These are phyloP conservation scores for Pygathrix nemaeus DNA, from an alignment of 2,113 vertebrate species.

Conservation along the genomic window DNA sequence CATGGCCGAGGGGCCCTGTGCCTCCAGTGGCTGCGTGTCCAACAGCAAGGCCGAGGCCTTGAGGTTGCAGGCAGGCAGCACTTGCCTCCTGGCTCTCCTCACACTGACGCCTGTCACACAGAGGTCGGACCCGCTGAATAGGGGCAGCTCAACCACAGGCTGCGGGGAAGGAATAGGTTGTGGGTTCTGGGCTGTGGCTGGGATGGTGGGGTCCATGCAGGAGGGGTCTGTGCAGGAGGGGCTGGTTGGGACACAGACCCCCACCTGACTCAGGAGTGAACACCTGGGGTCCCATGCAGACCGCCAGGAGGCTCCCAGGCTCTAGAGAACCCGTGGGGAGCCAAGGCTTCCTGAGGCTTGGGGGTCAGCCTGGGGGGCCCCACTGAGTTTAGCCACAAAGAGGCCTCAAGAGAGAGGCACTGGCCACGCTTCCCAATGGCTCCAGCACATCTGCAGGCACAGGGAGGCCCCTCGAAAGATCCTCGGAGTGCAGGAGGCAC, in stretches of 20 bases:
- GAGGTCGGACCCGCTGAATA: slow-evolving; percentile 58
- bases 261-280: neutral
- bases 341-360: neutral
- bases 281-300: neutral
- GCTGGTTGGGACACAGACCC: neutral
- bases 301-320: neutral
- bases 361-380: neutral
- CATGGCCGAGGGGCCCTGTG: neutral
- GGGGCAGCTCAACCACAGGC: slow-evolving; percentile 55
- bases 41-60: neutral
- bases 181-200: neutral
- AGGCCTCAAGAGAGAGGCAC: neutral
- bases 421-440: neutral
- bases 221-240: too few species aligned
- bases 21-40: rapidly evolving
- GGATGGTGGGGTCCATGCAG: neutral
- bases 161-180: neutral
- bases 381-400: neutral
- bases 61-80: neutral
- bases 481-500: neutral
- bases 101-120: slow-evolving; percentile 70
- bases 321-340: neutral
- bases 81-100: slow-evolving; percentile 36
- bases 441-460: neutral
- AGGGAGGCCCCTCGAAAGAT: neutral